These are phyloP conservation scores for Atrichornis clamosus DNA, from an alignment of 2,113 vertebrate genomes.

Conservation along the genomic window DNA sequence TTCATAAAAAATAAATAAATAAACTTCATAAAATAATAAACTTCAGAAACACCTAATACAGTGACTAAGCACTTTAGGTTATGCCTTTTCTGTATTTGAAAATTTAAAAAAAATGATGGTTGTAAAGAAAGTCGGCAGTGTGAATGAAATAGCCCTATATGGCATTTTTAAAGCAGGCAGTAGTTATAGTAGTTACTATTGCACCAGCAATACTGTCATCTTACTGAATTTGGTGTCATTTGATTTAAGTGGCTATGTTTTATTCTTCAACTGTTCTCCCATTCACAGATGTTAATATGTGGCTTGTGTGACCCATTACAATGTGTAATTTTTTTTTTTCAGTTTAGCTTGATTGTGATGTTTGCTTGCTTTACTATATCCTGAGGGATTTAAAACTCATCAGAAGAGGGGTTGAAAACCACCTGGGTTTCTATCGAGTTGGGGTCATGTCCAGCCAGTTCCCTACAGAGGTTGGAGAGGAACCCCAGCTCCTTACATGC, in stretches of 20 bases:
- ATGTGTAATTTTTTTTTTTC: background rate
- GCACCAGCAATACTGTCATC: background rate
- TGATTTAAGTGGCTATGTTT: slow-evolving; percentile 3
- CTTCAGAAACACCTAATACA: background rate
- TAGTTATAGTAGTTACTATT: background rate
- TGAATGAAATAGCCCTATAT: background rate
- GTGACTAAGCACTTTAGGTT: background rate
- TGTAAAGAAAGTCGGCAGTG: background rate
- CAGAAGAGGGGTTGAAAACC: background rate
- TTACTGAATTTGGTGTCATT: background rate
- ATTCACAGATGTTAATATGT: background rate
- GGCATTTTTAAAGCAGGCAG: background rate
- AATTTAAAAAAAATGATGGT: background rate
- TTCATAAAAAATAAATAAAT: background rate
- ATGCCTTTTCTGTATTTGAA: background rate
- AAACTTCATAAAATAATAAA: no score
- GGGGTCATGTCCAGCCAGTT: background rate
- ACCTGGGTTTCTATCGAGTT: background rate
- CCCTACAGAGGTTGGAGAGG: background rate
- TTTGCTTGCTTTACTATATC: background rate
- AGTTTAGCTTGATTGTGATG: background rate
- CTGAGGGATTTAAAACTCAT: background rate
- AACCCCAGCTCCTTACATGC: background rate
- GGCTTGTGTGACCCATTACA: background rate
- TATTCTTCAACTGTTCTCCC: background rate